Conservation (phyloP, 2,888 invertebrate genomes). For the Erebia epiphron region DNA sequence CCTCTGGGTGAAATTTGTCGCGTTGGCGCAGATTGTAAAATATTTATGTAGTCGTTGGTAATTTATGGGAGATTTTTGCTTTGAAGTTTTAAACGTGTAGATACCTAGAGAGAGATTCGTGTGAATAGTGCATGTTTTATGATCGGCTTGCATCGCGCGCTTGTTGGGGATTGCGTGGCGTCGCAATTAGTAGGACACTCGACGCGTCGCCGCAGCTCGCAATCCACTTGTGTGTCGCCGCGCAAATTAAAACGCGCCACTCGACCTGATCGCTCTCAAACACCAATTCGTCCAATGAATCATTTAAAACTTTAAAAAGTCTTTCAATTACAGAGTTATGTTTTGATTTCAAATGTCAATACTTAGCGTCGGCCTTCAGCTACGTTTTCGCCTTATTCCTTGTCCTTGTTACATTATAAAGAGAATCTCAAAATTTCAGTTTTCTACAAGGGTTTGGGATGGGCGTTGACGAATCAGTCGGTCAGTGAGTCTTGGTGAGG, state of each 20-base stretch:
- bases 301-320: slow-evolving; percentile 41
- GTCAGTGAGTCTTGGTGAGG: no score
- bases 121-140: slow-evolving; percentile 48
- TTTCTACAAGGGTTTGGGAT: no score
- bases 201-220: slow-evolving; percentile 67
- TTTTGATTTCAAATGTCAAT: neutral
- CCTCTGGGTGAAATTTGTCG: slow-evolving; percentile 65
- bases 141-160: slow-evolving; percentile 54
- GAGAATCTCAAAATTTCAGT: no score
- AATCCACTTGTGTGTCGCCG: slow-evolving; percentile 78
- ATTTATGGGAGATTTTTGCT: slow-evolving; percentile 33
- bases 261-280: slow-evolving; percentile 71
- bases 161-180: slow-evolving; percentile 62
- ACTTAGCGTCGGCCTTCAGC: neutral
- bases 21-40: slow-evolving; percentile 46
- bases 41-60: slow-evolving; percentile 39
- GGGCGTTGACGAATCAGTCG: no score
- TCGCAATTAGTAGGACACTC: slow-evolving; percentile 80
- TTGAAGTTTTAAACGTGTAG: slow-evolving; percentile 24
- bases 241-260: slow-evolving; percentile 81
- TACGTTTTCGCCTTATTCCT: no score
- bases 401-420: no score
- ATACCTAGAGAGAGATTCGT: slow-evolving; percentile 3
- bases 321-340: slow-evolving; percentile 40
- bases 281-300: slow-evolving; percentile 68